Conservation (phyloP, 2,888 invertebrate species). For the Gasteruption jaculator region DNA sequence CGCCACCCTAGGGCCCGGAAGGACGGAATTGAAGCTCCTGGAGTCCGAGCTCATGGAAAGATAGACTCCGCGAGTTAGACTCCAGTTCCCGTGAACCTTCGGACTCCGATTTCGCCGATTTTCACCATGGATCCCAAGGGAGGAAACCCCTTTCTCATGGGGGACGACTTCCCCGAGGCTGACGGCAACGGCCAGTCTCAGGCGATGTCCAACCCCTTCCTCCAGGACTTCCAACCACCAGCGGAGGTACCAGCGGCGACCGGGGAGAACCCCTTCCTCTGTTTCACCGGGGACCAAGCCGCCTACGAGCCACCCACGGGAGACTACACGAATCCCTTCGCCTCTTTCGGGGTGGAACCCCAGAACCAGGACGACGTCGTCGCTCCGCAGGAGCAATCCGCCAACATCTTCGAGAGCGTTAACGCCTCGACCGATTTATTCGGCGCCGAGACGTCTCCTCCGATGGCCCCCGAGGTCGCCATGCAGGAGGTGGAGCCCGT, state of each 20-base stretch:
- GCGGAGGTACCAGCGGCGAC: constrained; percentile 40
- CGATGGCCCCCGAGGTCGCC: no score
- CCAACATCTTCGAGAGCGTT: constrained; percentile 22
- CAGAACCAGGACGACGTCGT: no score
- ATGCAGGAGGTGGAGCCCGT: constrained; percentile 15
- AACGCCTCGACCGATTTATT: constrained; percentile 19
- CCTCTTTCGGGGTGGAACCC: constrained; percentile 41
- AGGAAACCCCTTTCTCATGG: constrained; percentile 80
- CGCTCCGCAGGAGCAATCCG: constrained; percentile 23
- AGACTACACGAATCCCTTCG: constrained; percentile 50
- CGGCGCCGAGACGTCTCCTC: no score
- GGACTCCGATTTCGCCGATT: constrained; percentile 1
- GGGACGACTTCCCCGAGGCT: constrained; percentile 52
- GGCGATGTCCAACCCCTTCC: constrained; percentile 63
- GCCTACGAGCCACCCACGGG: constrained; percentile 30
- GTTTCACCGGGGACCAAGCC: constrained; percentile 34
- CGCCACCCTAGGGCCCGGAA: constrained; percentile 70
- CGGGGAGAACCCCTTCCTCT: constrained; percentile 45
- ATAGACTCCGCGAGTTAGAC: constrained; percentile 21
- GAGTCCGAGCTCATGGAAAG: constrained; percentile 68
- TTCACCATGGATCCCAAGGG: constrained; percentile 57
- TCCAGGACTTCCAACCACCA: constrained; percentile 51
- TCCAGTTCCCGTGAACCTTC: background rate
- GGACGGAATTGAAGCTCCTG: constrained; percentile 71
- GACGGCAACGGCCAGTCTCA: no score